A percentile compares a stretch with the other conserved stretches of the same genome.
Conservation (phyloP, 2,113 vertebrate genomes). For the Glareola pratincola region DNA sequence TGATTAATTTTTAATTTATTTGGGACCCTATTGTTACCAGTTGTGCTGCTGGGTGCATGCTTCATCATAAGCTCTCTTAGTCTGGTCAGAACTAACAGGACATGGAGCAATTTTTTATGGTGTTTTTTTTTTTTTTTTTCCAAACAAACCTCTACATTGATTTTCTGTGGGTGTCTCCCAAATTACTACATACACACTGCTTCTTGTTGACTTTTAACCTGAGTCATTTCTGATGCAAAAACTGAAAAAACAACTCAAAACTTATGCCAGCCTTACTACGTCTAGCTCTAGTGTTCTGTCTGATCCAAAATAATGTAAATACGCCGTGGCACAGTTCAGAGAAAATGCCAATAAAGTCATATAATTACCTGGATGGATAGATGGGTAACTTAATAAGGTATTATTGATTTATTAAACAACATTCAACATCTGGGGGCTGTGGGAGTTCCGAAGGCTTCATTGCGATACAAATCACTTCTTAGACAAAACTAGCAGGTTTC, state of each 20-base stretch:
- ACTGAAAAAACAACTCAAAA: background rate
- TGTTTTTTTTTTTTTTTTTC: too few species aligned
- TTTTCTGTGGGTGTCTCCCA: background rate
- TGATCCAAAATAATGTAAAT: background rate
- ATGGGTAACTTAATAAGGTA: background rate
- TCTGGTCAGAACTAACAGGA: background rate
- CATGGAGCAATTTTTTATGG: background rate
- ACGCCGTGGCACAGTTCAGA: background rate
- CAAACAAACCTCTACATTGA: rapidly evolving
- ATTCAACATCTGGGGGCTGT: background rate
- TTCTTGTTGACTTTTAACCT: background rate
- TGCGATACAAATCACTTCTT: background rate
- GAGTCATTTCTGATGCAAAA: background rate
- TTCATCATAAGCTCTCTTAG: background rate
- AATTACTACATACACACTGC: background rate
- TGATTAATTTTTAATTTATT: background rate
- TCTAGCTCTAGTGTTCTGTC: rapidly evolving
- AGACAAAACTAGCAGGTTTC: background rate
- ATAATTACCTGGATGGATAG: background rate
- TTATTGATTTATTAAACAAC: background rate
- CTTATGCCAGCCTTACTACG: background rate
- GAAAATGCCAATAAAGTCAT: background rate
- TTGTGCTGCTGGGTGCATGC: background rate
- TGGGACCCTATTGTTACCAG: too few species aligned
- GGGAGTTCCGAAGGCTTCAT: background rate